Conservation (phyloP, 2,888 invertebrate species). For the Boloria selene region DNA sequence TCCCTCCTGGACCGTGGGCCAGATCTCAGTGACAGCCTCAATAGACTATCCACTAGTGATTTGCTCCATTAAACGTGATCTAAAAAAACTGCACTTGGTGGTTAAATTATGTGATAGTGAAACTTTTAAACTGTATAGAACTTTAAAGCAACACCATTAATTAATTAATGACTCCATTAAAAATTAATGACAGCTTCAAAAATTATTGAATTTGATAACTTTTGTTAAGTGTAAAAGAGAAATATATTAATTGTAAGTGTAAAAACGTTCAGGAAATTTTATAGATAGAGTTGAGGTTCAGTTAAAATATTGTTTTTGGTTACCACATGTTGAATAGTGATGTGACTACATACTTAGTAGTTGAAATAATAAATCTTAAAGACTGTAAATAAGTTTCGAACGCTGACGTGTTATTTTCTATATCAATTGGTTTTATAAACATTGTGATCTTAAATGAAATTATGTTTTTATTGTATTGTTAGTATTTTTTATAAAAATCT, state of each 20-base stretch:
- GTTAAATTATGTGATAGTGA: conserved; percentile 5
- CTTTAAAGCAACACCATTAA: no score
- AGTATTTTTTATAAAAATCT: conserved; percentile 8
- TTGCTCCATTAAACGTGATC: conserved; percentile 39
- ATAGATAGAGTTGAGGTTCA: background rate
- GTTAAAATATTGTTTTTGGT: background rate
- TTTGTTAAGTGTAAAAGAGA: no score
- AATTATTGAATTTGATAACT: no score
- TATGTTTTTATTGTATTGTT: conserved; percentile 8
- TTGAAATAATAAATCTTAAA: background rate
- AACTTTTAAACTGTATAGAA: background rate
- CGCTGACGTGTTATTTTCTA: background rate
- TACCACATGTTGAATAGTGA: background rate
- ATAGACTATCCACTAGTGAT: conserved; percentile 57
- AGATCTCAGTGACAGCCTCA: conserved; percentile 59
- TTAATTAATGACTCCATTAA: no score
- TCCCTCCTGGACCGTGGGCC: conserved; percentile 44
- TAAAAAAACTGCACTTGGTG: background rate
- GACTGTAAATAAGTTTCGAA: background rate
- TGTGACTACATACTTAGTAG: background rate
- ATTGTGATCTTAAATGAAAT: conserved; percentile 28
- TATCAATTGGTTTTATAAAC: background rate
- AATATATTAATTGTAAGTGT: no score
- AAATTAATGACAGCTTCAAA: no score
- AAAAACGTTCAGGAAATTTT: background rate